These are phyloP conservation scores for Eutolmus rufibarbis DNA, from an alignment of 2,888 invertebrate genomes.

Conservation along the genomic window DNA sequence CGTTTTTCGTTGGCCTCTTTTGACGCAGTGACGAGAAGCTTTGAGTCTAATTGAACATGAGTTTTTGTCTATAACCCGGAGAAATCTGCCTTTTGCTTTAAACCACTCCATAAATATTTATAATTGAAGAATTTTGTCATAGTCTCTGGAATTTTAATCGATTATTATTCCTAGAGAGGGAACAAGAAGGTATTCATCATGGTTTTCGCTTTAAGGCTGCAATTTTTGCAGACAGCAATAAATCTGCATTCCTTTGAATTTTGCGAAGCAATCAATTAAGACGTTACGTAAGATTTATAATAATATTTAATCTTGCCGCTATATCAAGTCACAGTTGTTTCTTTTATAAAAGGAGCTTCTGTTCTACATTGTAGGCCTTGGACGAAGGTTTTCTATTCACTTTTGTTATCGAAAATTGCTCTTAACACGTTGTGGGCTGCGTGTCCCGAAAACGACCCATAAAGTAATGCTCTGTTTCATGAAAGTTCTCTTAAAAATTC, in stretches of 20 bases:
- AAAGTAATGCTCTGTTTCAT: no score
- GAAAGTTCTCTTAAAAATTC: no score
- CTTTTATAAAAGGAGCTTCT: neutral
- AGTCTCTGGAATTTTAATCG: neutral
- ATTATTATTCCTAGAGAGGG: neutral
- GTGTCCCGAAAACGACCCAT: no score
- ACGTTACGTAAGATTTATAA: neutral
- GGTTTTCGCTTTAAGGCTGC: neutral
- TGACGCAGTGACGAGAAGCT: neutral
- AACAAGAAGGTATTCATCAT: neutral
- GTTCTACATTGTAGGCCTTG: neutral
- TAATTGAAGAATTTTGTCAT: neutral
- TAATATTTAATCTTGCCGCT: neutral
- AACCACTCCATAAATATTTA: neutral
- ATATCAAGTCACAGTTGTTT: neutral
- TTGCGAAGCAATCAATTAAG: neutral
- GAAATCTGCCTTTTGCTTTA: neutral
- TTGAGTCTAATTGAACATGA: slow-evolving; percentile 13
- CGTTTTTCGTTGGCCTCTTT: neutral
- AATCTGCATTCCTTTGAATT: neutral
- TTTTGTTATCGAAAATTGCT: no score
- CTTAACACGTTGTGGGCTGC: no score
- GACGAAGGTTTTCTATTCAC: no score
- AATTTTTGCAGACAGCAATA: neutral
- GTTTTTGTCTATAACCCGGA: neutral